phyloP scores from a whole-genome alignment of 1,140 invertebrate species.

The Grapholita molesta region DNA sequence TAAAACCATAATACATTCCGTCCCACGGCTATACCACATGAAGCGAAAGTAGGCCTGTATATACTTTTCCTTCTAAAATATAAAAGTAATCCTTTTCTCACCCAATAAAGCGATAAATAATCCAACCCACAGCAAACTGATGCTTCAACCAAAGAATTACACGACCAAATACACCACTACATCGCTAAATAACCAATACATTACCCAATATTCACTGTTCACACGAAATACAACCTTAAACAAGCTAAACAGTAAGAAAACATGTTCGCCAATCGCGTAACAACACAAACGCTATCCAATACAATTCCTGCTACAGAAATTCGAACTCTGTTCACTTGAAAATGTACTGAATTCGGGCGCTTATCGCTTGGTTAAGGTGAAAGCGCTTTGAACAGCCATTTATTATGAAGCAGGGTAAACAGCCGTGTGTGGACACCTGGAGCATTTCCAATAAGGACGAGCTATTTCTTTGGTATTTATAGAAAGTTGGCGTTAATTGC shows the following conservation, averaged over 20 bases:
- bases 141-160: background rate
- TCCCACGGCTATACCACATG: too few species aligned
- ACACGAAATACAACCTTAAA: background rate
- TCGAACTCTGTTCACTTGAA: background rate
- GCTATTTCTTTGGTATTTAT: constrained; percentile 3
- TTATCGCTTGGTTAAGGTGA: background rate
- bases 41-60: too few species aligned
- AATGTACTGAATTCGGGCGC: background rate
- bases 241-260: background rate
- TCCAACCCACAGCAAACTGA: background rate
- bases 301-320: background rate
- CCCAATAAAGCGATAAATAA: background rate
- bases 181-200: background rate
- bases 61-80: too few species aligned
- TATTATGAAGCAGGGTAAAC: constrained; percentile 6
- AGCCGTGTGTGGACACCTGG: constrained; percentile 3
- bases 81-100: background rate
- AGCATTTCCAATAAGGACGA: background rate
- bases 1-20: too few species aligned
- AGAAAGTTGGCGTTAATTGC: background rate
- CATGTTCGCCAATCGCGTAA: background rate
- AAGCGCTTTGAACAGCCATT: background rate
- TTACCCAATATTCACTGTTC: background rate
- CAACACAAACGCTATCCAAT: background rate
- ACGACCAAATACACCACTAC: background rate